Evolutionary conservation across 2,888 invertebrate genomes (phyloP).

Genomic region (Zonitis immaculata): DNA sequence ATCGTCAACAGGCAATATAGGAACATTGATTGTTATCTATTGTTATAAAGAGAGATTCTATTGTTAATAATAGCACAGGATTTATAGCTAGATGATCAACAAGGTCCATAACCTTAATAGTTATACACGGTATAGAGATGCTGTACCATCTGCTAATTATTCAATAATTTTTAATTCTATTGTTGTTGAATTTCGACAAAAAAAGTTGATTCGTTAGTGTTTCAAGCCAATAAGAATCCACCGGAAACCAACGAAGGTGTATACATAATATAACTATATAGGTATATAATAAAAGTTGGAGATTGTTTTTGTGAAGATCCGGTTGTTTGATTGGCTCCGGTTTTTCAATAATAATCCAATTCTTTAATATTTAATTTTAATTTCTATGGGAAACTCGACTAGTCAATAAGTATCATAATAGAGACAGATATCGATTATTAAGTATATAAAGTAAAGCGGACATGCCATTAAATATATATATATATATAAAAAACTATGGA

Average conservation of each 20-base stretch:
- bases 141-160: constrained; percentile 26
- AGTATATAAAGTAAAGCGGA: background rate
- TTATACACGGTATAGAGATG: constrained; percentile 18
- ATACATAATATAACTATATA: no score
- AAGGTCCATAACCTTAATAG: constrained; percentile 37
- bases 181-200: constrained; percentile 2
- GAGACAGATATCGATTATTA: background rate
- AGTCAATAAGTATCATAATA: background rate
- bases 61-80: constrained; percentile 35
- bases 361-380: background rate
- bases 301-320: constrained; percentile 9
- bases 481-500: constrained; percentile 14
- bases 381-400: background rate
- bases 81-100: constrained; percentile 38
- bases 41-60: constrained; percentile 21
- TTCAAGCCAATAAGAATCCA: constrained; percentile 35
- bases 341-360: background rate
- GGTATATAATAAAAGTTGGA: background rate
- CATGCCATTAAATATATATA: constrained; percentile 9
- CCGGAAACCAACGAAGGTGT: constrained; percentile 36
- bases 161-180: background rate
- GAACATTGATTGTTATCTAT: constrained; percentile 29
- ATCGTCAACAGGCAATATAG: constrained; percentile 19
- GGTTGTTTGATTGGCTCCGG: background rate
- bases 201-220: constrained; percentile 34